Conservation (phyloP, 1,140 invertebrate genomes). For the Diprion similis region DNA sequence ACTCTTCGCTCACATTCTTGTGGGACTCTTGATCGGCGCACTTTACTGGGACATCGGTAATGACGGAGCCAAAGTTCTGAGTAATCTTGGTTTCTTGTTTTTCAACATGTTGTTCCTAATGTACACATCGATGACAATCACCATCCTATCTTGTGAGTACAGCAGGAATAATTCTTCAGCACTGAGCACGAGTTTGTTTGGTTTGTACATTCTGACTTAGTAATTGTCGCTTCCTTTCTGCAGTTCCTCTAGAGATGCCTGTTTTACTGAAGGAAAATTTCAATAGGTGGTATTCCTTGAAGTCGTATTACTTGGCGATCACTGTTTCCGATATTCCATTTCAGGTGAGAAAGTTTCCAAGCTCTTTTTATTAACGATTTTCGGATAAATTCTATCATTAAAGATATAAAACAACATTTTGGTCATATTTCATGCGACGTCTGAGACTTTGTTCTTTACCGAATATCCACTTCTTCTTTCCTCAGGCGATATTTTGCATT, state of each 20-base stretch:
- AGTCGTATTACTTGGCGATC: constrained; percentile 95
- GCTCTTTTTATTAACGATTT: too few relatives aligned
- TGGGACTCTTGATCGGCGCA: constrained; percentile 91
- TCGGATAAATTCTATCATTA: not conserved
- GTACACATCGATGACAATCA: constrained; percentile 98
- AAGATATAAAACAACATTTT: not conserved
- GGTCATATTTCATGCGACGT: not conserved
- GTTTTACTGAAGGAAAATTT: constrained; percentile 95
- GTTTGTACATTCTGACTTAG: not conserved
- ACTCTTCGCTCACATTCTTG: constrained; percentile 89
- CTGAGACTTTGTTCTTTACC: constrained; percentile 1
- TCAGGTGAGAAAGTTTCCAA: constrained; percentile 71
- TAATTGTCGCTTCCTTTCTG: constrained; percentile 44
- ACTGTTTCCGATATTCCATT: constrained; percentile 96
- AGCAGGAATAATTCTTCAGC: constrained; percentile 19
- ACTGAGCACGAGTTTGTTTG: too few relatives aligned
- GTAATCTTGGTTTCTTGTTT: constrained; percentile 95
- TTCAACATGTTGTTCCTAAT: constrained; percentile 98
- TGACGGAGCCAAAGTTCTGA: constrained; percentile 92
- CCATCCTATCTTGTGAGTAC: constrained; percentile 92
- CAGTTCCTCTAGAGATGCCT: constrained; percentile 94
- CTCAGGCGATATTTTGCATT: constrained; percentile 85
- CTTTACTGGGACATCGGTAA: constrained; percentile 94
- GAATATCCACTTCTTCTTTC: constrained; percentile 38
- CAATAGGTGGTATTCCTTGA: constrained; percentile 97